Conservation (phyloP, 2,797 vertebrate genomes). For the Enteromius radiatus region DNA sequence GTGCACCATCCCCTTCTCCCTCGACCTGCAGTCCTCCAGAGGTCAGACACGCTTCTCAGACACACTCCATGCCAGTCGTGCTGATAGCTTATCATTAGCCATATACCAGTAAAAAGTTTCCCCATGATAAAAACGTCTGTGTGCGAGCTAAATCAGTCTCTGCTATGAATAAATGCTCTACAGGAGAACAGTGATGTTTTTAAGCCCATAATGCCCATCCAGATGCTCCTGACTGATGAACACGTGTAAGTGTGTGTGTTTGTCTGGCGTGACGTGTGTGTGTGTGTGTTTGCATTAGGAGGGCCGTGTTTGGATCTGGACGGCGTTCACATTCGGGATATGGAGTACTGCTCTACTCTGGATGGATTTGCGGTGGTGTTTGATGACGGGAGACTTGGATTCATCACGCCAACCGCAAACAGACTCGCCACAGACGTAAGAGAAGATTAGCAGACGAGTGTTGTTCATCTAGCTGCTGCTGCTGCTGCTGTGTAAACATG, state of each 20-base stretch:
- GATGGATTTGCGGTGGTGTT: conserved; percentile 97
- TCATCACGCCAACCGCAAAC: conserved; percentile 92
- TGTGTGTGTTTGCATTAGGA: conserved; percentile 69
- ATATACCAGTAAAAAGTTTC: too few relatives aligned
- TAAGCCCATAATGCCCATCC: too few relatives aligned
- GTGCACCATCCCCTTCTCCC: conserved; percentile 92
- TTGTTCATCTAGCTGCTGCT: neutral
- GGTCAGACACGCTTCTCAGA: conserved; percentile 79
- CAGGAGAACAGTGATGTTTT: too few relatives aligned
- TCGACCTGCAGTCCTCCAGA: conserved; percentile 94
- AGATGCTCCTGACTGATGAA: neutral
- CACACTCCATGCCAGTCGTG: neutral
- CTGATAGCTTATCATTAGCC: too few relatives aligned
- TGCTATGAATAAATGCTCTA: too few relatives aligned
- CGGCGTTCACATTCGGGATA: conserved; percentile 85
- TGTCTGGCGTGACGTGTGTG: neutral
- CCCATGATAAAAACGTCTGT: too few relatives aligned
- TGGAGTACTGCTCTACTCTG: conserved; percentile 95
- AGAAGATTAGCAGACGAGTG: neutral
- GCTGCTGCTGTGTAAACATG: neutral
- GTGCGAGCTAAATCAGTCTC: too few relatives aligned
- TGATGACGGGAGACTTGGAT: conserved; percentile 93
- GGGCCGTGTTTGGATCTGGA: conserved; percentile 93
- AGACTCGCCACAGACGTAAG: conserved; percentile 90
- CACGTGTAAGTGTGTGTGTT: neutral